Evolutionary conservation across 2,113 vertebrate genomes (phyloP).

Genomic region (Leucosticte australis): DNA sequence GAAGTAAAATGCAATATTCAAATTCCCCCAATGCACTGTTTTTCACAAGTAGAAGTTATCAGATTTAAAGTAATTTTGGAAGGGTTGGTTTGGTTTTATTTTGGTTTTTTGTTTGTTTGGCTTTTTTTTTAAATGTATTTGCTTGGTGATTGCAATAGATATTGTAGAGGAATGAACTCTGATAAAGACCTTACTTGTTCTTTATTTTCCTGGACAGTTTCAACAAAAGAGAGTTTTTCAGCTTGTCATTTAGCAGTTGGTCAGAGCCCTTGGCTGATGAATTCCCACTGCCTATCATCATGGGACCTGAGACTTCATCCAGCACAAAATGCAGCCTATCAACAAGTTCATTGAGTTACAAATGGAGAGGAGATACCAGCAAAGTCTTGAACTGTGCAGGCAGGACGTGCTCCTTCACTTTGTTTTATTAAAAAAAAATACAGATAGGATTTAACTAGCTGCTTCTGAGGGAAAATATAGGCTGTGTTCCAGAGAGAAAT

Average conservation of each 20-base stretch:
- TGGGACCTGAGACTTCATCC: neutral
- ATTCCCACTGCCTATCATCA: neutral
- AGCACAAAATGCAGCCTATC: neutral
- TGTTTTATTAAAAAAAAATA: neutral
- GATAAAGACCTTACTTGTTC: neutral
- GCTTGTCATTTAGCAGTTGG: neutral
- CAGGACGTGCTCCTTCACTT: neutral
- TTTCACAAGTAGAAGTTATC: neutral
- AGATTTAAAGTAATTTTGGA: neutral
- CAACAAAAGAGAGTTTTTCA: neutral
- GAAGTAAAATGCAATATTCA: neutral
- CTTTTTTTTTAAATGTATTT: neutral
- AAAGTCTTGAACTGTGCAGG: neutral
- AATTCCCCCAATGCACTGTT: neutral
- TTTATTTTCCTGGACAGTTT: neutral
- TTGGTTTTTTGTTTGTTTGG: no score
- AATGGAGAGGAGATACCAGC: neutral
- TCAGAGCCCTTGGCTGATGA: neutral
- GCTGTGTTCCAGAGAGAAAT: neutral
- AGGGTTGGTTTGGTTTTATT: neutral
- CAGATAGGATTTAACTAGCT: neutral
- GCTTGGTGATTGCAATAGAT: neutral
- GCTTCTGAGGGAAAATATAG: neutral
- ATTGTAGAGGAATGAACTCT: neutral
- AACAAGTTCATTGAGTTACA: neutral